These are phyloP conservation scores for Cephus spinipes DNA, from an alignment of 2,888 invertebrate genomes.

Conservation along the genomic window DNA sequence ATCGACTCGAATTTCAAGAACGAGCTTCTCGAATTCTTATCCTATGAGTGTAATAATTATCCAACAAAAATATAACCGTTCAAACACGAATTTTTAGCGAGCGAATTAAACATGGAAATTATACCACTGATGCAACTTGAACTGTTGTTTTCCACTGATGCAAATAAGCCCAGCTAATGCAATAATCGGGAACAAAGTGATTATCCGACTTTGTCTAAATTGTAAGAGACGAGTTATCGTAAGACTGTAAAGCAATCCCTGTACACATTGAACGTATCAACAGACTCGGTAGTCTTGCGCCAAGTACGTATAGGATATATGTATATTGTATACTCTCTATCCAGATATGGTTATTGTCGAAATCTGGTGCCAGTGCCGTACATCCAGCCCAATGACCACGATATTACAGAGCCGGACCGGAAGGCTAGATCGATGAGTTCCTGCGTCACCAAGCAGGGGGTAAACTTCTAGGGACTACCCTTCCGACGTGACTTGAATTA, in stretches of 20 bases:
- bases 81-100: neutral
- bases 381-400: slow-evolving; percentile 28
- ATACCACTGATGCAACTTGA: neutral
- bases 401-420: slow-evolving; percentile 30
- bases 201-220: neutral
- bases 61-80: neutral
- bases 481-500: slow-evolving; percentile 54
- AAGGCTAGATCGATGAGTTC: slow-evolving; percentile 39
- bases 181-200: no score
- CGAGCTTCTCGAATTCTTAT: neutral
- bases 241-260: neutral
- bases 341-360: neutral
- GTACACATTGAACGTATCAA: neutral
- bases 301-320: no score
- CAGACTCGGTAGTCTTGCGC: no score
- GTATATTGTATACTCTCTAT: neutral
- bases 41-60: neutral
- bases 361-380: neutral
- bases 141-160: neutral
- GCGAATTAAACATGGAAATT: neutral
- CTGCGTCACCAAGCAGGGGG: slow-evolving; percentile 36
- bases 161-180: neutral
- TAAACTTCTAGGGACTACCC: slow-evolving; percentile 40
- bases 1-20: neutral
- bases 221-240: neutral